A percentile compares a stretch with the other conserved stretches of the same genome.
Conservation (phyloP, 1,140 invertebrate genomes). For the Chrysopa pallens region DNA sequence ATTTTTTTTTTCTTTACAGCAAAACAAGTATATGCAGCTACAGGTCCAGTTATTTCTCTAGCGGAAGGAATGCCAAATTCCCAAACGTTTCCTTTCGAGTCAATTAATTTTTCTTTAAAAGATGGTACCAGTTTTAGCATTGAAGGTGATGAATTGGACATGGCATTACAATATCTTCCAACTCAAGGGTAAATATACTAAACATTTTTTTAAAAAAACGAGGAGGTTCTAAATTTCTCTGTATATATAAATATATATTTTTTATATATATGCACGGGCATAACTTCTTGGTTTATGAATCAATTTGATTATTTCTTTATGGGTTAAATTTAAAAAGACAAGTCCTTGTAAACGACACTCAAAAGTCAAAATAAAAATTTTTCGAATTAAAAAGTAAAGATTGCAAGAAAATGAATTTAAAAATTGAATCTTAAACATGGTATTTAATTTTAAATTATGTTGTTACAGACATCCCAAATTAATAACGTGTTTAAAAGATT, state of each 20-base stretch:
- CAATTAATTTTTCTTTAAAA: constrained; percentile 39
- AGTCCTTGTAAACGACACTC: no score
- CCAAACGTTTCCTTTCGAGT: constrained; percentile 50
- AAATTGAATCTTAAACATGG: neutral
- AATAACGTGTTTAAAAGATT: constrained; percentile 37
- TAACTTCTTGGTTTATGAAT: no score
- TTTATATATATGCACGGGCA: no score
- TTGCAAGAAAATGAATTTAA: constrained; percentile 6
- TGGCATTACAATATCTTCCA: constrained; percentile 53
- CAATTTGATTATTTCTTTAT: no score
- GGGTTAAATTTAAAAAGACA: no score
- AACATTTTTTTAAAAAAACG: neutral
- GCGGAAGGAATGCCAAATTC: constrained; percentile 66
- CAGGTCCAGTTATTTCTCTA: constrained; percentile 46
- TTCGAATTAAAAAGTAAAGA: constrained; percentile 5
- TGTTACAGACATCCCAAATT: constrained; percentile 34
- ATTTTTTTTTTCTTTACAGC: constrained; percentile 29
- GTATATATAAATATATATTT: no score
- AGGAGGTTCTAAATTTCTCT: no score
- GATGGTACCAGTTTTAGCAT: constrained; percentile 36
- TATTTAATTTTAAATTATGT: constrained; percentile 6
- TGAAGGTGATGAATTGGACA: constrained; percentile 33
- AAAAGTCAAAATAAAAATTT: constrained; percentile 2
- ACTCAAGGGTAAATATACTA: constrained; percentile 38
- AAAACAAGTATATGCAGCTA: constrained; percentile 40